Evolutionary conservation across 2,888 invertebrate genomes (phyloP).

Genomic region (Tineola bisselliella): DNA sequence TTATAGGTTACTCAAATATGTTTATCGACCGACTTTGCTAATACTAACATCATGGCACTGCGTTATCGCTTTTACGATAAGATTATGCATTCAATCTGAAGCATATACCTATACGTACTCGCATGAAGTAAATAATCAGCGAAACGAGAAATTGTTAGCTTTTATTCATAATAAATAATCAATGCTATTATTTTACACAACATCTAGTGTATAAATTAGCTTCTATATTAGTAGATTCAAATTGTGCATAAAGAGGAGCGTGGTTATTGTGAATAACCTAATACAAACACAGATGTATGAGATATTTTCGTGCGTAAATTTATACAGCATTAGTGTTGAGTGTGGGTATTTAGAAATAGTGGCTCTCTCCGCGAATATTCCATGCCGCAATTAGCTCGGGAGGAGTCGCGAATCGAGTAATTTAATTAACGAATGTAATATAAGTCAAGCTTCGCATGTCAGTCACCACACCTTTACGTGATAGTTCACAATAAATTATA

Average conservation of each 20-base stretch:
- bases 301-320: not conserved
- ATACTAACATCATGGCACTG: conserved; percentile 18
- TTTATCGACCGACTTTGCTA: conserved; percentile 10
- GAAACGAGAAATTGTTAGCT: not conserved
- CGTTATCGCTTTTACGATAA: conserved; percentile 52
- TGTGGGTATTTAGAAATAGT: conserved; percentile 39
- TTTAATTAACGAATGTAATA: conserved; percentile 32
- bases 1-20: conserved; percentile 12
- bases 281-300: conserved; percentile 2
- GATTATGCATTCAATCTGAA: conserved; percentile 30
- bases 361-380: conserved; percentile 14
- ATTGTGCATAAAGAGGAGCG: too few relatives aligned
- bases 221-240: too few relatives aligned
- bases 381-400: conserved; percentile 30
- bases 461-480: not conserved
- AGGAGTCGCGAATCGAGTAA: conserved; percentile 31
- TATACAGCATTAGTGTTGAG: conserved; percentile 22
- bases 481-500: not conserved
- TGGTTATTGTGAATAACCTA: not conserved
- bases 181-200: too few relatives aligned
- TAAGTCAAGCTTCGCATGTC: not conserved
- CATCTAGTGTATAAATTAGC: too few relatives aligned
- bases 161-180: too few relatives aligned
- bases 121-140: not conserved
- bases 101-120: not conserved